phyloP scores from a whole-genome alignment of 2,888 invertebrate genomes.

The Lagria hirta region DNA sequence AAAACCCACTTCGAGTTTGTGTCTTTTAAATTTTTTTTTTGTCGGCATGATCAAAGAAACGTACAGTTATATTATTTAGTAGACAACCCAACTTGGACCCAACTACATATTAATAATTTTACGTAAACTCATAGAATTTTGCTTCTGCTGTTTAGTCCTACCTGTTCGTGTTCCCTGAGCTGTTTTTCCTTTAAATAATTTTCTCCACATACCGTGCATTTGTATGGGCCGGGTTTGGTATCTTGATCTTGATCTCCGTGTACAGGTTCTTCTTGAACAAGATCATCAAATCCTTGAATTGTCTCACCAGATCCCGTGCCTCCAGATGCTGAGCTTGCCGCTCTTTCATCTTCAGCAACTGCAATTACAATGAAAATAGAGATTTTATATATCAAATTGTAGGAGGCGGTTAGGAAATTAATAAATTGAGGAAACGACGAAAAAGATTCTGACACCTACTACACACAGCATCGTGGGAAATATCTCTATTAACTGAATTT shows the following conservation, averaged over 20 bases:
- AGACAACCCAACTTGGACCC: too few relatives aligned
- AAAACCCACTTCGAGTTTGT: too few relatives aligned
- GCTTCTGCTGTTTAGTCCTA: too few relatives aligned
- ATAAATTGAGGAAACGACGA: constrained; percentile 43
- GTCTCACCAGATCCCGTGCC: constrained; percentile 27
- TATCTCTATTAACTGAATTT: constrained; percentile 32
- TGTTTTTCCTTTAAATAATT: constrained; percentile 27
- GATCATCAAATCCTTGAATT: constrained; percentile 24
- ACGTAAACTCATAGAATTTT: too few relatives aligned
- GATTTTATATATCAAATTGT: too few relatives aligned
- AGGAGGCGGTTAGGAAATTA: constrained; percentile 41
- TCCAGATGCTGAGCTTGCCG: constrained; percentile 24
- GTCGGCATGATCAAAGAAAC: too few relatives aligned
- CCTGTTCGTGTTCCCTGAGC: constrained; percentile 31
- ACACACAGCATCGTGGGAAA: constrained; percentile 33
- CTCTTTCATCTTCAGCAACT: constrained; percentile 26
- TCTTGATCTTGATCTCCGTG: constrained; percentile 26
- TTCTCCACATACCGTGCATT: constrained; percentile 27
- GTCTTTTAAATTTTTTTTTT: too few relatives aligned
- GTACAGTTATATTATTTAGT: too few relatives aligned
- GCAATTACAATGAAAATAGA: constrained; percentile 5
- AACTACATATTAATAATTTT: too few relatives aligned
- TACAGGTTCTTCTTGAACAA: constrained; percentile 17
- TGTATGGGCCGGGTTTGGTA: constrained; percentile 23
- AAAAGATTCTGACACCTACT: constrained; percentile 40